Conservation (phyloP, 2,113 vertebrate species). For the Pseudorhombus dupliciocellatus region DNA sequence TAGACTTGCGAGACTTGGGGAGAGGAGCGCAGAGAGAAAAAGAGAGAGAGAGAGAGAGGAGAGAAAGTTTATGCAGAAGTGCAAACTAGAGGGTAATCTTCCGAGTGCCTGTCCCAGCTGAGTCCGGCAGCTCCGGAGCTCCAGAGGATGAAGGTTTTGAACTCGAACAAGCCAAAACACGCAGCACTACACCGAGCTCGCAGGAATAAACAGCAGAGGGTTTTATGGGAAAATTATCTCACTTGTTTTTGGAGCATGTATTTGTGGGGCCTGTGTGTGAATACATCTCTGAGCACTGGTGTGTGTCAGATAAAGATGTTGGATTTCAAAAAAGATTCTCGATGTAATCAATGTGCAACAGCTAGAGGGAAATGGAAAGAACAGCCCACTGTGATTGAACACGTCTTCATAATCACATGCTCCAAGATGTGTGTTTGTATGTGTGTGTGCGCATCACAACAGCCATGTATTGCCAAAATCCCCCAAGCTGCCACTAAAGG, state of each 20-base stretch:
- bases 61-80: slow-evolving; percentile 61
- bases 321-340: slow-evolving; percentile 70
- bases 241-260: neutral
- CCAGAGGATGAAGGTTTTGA: slow-evolving; percentile 33
- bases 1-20: slow-evolving; percentile 79
- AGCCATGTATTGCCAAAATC: slow-evolving; percentile 75
- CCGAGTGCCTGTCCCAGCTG: slow-evolving; percentile 40
- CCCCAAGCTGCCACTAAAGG: slow-evolving; percentile 78
- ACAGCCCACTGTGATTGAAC: slow-evolving; percentile 75
- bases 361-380: slow-evolving; percentile 76
- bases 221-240: slow-evolving; percentile 37
- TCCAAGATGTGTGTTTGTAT: slow-evolving; percentile 61
- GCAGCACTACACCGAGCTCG: neutral
- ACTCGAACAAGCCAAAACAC: slow-evolving; percentile 50
- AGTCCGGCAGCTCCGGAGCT: slow-evolving; percentile 37
- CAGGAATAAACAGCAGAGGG: slow-evolving; percentile 29
- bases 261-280: slow-evolving; percentile 26
- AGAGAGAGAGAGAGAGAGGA: slow-evolving; percentile 10
- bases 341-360: slow-evolving; percentile 75
- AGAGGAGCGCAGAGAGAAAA: slow-evolving; percentile 45
- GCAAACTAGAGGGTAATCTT: slow-evolving; percentile 55
- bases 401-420: slow-evolving; percentile 72
- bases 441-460: slow-evolving; percentile 53
- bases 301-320: slow-evolving; percentile 69
- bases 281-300: slow-evolving; percentile 7